Evolutionary conservation across 2,888 invertebrate genomes (phyloP).

Genomic region (Acronicta leporina): DNA sequence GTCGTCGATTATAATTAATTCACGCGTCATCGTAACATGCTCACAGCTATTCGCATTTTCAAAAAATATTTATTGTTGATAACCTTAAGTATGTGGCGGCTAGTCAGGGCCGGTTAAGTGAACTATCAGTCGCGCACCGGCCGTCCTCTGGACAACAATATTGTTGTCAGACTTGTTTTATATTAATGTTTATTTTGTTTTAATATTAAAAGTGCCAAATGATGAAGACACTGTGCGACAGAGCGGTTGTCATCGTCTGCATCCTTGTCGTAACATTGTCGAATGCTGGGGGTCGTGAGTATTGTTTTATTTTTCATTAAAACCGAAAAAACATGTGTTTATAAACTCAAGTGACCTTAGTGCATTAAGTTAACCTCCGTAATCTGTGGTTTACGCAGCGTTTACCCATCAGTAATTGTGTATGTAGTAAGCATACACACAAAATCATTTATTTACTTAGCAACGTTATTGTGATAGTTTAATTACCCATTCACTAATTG

Average conservation of each 20-base stretch:
- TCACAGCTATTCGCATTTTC: conserved; percentile 60
- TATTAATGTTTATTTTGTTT: conserved; percentile 46
- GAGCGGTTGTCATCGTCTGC: conserved; percentile 50
- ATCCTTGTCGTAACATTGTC: conserved; percentile 56
- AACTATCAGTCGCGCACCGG: conserved; percentile 71
- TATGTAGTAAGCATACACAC: conserved; percentile 11
- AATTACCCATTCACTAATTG: conserved; percentile 33
- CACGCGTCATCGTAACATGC: conserved; percentile 53
- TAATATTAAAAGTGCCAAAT: conserved; percentile 54
- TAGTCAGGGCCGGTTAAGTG: conserved; percentile 69
- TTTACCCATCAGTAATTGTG: conserved; percentile 28
- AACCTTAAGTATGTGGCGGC: conserved; percentile 72
- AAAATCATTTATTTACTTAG: conserved; percentile 29
- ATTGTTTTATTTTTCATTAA: conserved; percentile 33
- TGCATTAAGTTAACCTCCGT: conserved; percentile 54
- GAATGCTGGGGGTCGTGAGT: conserved; percentile 66
- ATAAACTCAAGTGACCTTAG: conserved; percentile 59
- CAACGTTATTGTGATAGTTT: conserved; percentile 7
- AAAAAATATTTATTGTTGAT: conserved; percentile 74
- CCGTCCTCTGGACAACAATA: conserved; percentile 65
- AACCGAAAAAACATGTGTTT: conserved; percentile 30
- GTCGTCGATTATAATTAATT: conserved; percentile 56
- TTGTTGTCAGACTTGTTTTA: conserved; percentile 44
- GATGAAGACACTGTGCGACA: conserved; percentile 60
- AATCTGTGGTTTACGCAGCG: conserved; percentile 39